Percentiles rank a stretch among this genome's conserved stretches.
Conservation (phyloP, 2,113 vertebrate genomes). For the Rhynchopsitta pachyrhyncha region DNA sequence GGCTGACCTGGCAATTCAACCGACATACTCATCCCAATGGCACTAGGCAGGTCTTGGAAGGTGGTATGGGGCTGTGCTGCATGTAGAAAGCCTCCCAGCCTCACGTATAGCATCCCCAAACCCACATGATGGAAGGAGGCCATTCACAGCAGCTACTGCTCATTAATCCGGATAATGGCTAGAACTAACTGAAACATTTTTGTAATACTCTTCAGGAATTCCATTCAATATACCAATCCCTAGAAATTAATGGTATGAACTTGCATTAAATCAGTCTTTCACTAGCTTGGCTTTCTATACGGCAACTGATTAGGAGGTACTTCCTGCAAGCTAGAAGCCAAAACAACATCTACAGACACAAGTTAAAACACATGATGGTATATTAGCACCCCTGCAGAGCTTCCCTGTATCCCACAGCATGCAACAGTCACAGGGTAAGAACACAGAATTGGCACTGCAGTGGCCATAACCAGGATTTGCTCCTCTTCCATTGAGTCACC, state of each 20-base stretch:
- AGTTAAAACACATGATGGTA: background rate
- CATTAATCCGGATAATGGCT: constrained; percentile 35
- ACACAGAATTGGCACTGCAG: background rate
- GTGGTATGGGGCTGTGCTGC: background rate
- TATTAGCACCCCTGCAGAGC: background rate
- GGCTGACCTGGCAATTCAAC: background rate
- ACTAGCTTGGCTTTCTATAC: constrained; percentile 15
- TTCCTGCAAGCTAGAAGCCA: constrained; percentile 37
- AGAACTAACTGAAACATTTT: constrained; percentile 35
- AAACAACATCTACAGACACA: background rate
- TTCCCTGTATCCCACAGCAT: background rate
- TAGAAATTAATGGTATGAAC: constrained; percentile 52
- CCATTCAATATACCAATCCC: constrained; percentile 40
- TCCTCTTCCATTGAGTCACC: background rate
- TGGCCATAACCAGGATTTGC: background rate
- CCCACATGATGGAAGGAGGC: background rate
- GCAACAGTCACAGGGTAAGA: background rate
- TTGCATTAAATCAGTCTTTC: constrained; percentile 55
- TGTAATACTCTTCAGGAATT: constrained; percentile 36
- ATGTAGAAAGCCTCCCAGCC: background rate
- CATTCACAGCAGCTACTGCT: constrained; percentile 12
- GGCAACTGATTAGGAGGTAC: constrained; percentile 38
- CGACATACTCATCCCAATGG: accelerated
- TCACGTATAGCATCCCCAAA: background rate
- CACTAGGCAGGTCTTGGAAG: background rate